phyloP scores from a whole-genome alignment of 2,797 vertebrate genomes.

The Hipposideros larvatus region DNA sequence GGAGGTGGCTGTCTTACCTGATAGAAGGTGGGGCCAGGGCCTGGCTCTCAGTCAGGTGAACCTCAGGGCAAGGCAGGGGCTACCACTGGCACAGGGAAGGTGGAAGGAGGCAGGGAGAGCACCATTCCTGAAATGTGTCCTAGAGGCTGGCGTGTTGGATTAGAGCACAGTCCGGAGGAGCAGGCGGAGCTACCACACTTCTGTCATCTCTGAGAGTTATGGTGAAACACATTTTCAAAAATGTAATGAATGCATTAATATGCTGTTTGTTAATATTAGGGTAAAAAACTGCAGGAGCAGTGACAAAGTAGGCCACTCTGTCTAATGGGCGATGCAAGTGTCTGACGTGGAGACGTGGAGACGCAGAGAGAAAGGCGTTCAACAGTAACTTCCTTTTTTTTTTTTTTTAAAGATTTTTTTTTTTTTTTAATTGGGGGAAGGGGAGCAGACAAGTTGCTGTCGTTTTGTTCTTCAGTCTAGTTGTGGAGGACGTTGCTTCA shows the following conservation, averaged over 20 bases:
- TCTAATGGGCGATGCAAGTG: background rate
- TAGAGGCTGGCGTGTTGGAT: background rate
- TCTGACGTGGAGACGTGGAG: background rate
- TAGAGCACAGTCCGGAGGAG: background rate
- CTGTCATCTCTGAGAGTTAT: background rate
- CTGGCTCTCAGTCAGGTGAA: background rate
- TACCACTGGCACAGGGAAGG: background rate
- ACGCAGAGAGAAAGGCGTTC: background rate
- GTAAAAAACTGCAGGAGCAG: background rate
- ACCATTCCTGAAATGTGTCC: background rate
- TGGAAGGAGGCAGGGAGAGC: background rate
- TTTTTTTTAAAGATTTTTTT: too few species aligned
- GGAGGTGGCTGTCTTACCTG: background rate
- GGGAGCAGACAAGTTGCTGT: too few species aligned
- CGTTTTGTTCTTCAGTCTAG: too few species aligned
- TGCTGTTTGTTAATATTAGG: background rate
- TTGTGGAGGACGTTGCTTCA: too few species aligned
- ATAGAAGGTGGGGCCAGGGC: background rate
- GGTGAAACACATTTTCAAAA: background rate
- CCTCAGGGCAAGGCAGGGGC: background rate
- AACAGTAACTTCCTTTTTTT: background rate
- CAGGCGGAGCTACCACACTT: too few species aligned
- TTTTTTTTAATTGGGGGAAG: too few species aligned
- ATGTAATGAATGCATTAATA: background rate
- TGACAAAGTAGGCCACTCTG: background rate